Evolutionary conservation across 2,113 vertebrate species (phyloP).

Genomic region (Salvelinus fontinalis): DNA sequence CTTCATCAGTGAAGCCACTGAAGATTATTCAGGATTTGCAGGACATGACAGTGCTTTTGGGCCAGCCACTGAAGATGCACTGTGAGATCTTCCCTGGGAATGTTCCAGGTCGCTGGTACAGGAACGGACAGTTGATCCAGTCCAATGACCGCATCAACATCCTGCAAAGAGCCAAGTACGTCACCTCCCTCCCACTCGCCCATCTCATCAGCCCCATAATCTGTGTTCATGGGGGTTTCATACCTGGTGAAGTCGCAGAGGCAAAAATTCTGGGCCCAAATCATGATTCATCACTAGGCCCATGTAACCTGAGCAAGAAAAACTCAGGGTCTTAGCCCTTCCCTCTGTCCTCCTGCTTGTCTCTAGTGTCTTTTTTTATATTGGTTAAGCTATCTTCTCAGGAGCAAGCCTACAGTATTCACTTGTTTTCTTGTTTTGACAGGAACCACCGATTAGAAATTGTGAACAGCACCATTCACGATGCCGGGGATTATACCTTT

Average conservation of each 20-base stretch:
- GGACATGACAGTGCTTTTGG: conserved; percentile 83
- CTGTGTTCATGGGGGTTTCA: too few relatives aligned
- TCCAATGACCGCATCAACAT: conserved; percentile 85
- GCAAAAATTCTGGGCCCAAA: too few relatives aligned
- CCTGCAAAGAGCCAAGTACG: conserved; percentile 87
- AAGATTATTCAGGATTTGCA: conserved; percentile 87
- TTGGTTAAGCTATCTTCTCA: not conserved
- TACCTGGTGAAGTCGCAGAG: not conserved
- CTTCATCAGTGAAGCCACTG: conserved; percentile 85
- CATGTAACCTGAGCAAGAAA: not conserved
- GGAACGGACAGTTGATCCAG: conserved; percentile 90
- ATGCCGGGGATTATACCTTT: conserved; percentile 93
- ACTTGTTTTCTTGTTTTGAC: conserved; percentile 29
- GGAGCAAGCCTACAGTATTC: not conserved
- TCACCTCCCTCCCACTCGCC: not conserved
- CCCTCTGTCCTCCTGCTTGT: not conserved
- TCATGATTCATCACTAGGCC: not conserved
- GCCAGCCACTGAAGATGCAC: conserved; percentile 86
- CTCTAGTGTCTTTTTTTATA: not conserved
- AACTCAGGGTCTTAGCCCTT: too few relatives aligned
- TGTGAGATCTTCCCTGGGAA: conserved; percentile 92
- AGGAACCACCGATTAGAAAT: conserved; percentile 90
- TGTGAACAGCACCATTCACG: conserved; percentile 78
- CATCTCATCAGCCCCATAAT: not conserved
- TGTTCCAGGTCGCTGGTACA: conserved; percentile 91